Base-by-base conservation (phyloP, 2,113 vertebrate species). In the Benitochromis conjunctus region DNA sequence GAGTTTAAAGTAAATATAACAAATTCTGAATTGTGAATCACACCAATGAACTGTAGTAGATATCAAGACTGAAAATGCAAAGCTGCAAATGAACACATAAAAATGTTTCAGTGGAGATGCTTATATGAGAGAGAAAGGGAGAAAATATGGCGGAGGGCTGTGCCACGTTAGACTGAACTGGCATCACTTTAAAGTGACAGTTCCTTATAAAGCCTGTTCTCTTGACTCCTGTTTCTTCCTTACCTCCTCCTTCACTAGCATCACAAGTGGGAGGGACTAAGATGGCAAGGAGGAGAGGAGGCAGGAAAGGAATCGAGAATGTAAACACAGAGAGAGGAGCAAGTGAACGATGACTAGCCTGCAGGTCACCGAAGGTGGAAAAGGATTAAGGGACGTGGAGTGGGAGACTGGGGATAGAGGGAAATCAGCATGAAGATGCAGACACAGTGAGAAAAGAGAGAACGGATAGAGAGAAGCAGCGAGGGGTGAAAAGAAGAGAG, bases 401-500 rank as follows among this genome's bases (percentile, higher is more conserved):
- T 31, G 5, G 4, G 31, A 34, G 78, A 71, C 24, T 41, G 26
- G 29, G 51, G 80, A 69, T 12, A 34, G n/a, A 84, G 36, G n/a
- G 56, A 41, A 4, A n/a, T 76, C 57, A 36, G 69, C 14, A 62
- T 16, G 69, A 87, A 10, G 41, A 82, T 9, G 16, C 36, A 24
- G 80, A 60, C 24, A 54, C 9, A 13, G 78, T 6, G 21, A 31
- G 38, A 60, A 24, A 62, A 79, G 21, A 31, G 24, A 60, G 26
- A 56, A 58, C 3, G 26, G 38, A 43, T 19, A 29, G 14, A 64
- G 36, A 29, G 81, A 62, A 62, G 43, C 31, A 57, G 18, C 3
- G 80, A 82, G 24, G 51, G 55, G 16, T 83, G 82, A 81, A 19
- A 58, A 79, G 78, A 81, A 26, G 64, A 89, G 53, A 89, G 82